Evolutionary conservation across 2,888 invertebrate species (phyloP).

Genomic region (Phlogophora meticulosa): DNA sequence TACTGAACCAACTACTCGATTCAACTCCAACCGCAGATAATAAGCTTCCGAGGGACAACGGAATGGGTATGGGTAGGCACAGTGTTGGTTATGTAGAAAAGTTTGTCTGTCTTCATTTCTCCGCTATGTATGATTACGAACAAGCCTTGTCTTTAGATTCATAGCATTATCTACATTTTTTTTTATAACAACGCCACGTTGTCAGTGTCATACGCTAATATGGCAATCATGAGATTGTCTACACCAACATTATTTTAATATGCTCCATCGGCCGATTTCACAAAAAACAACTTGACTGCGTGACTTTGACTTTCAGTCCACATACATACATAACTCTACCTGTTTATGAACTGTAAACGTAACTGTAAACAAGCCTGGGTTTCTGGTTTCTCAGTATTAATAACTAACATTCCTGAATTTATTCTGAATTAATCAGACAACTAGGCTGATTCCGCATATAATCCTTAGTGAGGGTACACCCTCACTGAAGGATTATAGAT

Average conservation of each 20-base stretch:
- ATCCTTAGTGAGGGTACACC: not conserved
- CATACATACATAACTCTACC: not conserved
- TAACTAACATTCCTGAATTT: slow-evolving; percentile 1
- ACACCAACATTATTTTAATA: not conserved
- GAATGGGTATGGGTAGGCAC: not conserved
- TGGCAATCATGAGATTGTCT: not conserved
- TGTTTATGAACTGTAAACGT: not conserved
- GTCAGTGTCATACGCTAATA: not conserved
- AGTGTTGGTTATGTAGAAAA: too few species aligned
- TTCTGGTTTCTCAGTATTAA: not conserved
- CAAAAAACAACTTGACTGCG: not conserved
- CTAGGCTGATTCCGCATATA: not conserved
- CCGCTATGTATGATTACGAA: not conserved
- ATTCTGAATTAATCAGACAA: not conserved
- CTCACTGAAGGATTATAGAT: too few species aligned
- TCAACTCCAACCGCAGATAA: not conserved
- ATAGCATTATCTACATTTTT: slow-evolving; percentile 3
- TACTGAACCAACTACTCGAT: too few species aligned
- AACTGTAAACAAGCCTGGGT: not conserved
- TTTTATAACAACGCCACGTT: too few species aligned
- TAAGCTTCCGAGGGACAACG: not conserved
- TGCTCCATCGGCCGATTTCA: not conserved
- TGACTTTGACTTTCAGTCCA: not conserved
- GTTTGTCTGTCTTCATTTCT: not conserved
- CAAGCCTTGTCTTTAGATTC: not conserved